Conservation (phyloP, 2,888 invertebrate species). For the Bembecia ichneumoniformis region DNA sequence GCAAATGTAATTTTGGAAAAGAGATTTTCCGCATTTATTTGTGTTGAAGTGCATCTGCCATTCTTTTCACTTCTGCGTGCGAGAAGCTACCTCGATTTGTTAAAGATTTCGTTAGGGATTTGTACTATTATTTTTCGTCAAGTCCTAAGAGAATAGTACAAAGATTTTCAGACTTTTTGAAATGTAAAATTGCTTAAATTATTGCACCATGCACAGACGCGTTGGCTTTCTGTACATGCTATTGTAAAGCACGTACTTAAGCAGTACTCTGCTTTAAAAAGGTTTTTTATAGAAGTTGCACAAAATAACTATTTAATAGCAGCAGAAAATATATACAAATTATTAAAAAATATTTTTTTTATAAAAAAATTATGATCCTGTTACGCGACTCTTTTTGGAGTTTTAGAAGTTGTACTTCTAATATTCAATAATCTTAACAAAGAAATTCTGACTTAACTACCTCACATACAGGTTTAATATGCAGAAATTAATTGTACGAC, state of each 20-base stretch:
- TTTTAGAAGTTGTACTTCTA: constrained; percentile 13
- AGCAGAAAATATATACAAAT: constrained; percentile 2
- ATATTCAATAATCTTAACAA: constrained; percentile 10
- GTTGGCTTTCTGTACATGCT: constrained; percentile 5
- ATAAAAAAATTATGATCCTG: constrained; percentile 5
- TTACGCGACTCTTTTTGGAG: constrained; percentile 11
- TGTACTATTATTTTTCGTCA: constrained; percentile 25
- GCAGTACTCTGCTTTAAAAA: neutral
- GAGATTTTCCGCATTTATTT: constrained; percentile 25
- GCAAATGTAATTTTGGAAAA: constrained; percentile 32
- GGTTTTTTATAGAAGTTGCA: neutral
- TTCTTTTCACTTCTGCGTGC: constrained; percentile 13
- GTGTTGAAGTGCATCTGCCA: constrained; percentile 36
- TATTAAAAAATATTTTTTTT: no score
- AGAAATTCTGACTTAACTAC: constrained; percentile 14
- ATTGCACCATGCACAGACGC: constrained; percentile 4
- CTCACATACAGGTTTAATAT: no score
- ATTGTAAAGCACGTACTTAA: neutral
- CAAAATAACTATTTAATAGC: neutral
- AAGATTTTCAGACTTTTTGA: constrained; percentile 17
- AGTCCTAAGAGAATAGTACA: constrained; percentile 22
- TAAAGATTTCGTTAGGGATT: constrained; percentile 20
- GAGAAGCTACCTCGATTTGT: constrained; percentile 21
- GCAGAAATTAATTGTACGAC: no score
- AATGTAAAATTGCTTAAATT: constrained; percentile 7